phyloP scores from a whole-genome alignment of 2,797 vertebrate genomes.

The Danio choprae region DNA sequence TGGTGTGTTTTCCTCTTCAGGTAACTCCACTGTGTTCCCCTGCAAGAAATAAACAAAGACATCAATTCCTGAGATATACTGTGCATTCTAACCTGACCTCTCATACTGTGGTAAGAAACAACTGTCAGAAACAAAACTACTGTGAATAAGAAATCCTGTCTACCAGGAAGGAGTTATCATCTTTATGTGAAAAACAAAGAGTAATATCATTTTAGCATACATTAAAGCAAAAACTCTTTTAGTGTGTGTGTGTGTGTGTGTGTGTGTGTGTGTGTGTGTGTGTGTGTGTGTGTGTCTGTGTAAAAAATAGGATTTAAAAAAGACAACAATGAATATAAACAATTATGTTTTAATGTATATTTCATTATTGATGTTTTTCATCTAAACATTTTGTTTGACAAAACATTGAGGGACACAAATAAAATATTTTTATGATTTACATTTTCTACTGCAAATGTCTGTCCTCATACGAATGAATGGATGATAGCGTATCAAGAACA shows the following conservation, averaged over 20 bases:
- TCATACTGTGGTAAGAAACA: background rate
- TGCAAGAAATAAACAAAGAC: slow-evolving; percentile 63
- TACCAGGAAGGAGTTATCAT: background rate
- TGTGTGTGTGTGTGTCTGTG: background rate
- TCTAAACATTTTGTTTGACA: too few relatives aligned
- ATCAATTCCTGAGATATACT: background rate
- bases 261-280: too few relatives aligned
- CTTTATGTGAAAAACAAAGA: background rate
- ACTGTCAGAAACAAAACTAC: background rate
- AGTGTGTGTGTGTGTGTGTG: too few relatives aligned
- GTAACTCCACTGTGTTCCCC: slow-evolving; percentile 98
- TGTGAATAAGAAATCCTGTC: background rate
- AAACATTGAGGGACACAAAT: too few relatives aligned
- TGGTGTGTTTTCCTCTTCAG: slow-evolving; percentile 97
- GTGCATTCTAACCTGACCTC: background rate
- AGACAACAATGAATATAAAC: background rate
- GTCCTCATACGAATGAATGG: background rate
- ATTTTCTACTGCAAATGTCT: background rate
- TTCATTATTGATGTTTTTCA: too few relatives aligned
- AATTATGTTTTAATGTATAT: too few relatives aligned
- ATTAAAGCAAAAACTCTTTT: too few relatives aligned
- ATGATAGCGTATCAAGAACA: slow-evolving; percentile 8
- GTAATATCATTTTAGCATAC: background rate
- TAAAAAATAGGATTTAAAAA: background rate
- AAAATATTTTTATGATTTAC: too few relatives aligned